Evolutionary conservation across 2,113 vertebrate genomes (phyloP).

Genomic region (Eurypyga helias): DNA sequence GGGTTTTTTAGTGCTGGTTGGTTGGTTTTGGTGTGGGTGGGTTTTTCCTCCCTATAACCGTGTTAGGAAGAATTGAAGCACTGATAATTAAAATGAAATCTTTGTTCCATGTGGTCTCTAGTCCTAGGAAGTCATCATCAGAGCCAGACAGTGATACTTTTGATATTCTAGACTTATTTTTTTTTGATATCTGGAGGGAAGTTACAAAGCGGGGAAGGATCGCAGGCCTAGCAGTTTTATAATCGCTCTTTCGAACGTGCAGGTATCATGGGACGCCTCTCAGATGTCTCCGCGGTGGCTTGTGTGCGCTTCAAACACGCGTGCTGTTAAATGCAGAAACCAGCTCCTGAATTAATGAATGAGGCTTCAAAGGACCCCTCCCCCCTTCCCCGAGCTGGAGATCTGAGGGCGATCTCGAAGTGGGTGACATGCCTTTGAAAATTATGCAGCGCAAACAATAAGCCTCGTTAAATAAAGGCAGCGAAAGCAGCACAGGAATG

Average conservation of each 20-base stretch:
- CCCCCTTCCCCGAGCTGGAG: constrained; percentile 66
- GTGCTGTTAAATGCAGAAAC: constrained; percentile 68
- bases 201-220: constrained; percentile 64
- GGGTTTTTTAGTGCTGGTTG: background rate
- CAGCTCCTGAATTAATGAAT: constrained; percentile 78
- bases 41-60: background rate
- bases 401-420: constrained; percentile 73
- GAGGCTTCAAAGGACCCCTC: constrained; percentile 76
- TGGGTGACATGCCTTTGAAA: constrained; percentile 77
- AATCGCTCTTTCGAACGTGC: constrained; percentile 69
- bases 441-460: constrained; percentile 77
- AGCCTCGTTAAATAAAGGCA: constrained; percentile 74
- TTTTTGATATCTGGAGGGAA: constrained; percentile 69
- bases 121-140: constrained; percentile 71
- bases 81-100: constrained; percentile 72
- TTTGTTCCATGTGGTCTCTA: constrained; percentile 63
- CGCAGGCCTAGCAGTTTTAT: constrained; percentile 58
- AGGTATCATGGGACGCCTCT: constrained; percentile 68
- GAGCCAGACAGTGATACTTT: constrained; percentile 70
- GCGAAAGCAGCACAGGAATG: constrained; percentile 22
- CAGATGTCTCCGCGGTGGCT: constrained; percentile 75
- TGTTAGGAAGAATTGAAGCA: background rate
- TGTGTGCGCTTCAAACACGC: constrained; percentile 70
- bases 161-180: constrained; percentile 55
- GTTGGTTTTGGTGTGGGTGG: background rate